phyloP scores from a whole-genome alignment of 2,888 invertebrate species.

The Leptarthrus brevirostris region DNA sequence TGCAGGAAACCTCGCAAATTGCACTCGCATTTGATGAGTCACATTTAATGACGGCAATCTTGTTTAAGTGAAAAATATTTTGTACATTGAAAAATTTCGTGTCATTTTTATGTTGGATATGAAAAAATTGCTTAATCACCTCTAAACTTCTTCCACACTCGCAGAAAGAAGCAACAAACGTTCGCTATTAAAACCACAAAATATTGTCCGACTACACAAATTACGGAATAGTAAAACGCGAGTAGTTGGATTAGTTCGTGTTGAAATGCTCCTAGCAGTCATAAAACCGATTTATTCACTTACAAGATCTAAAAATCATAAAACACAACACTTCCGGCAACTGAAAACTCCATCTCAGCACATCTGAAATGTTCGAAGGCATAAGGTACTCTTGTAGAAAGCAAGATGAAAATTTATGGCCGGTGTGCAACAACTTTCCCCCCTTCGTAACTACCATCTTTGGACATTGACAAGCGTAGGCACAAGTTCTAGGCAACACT shows the following conservation, averaged over 20 bases:
- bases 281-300: background rate
- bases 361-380: background rate
- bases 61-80: too few species aligned
- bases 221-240: background rate
- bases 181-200: background rate
- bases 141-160: too few species aligned
- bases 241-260: too few species aligned
- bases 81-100: too few species aligned
- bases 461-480: background rate
- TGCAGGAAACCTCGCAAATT: too few species aligned
- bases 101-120: too few species aligned
- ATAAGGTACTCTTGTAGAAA: background rate
- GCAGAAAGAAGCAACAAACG: too few species aligned
- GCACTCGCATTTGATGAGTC: too few species aligned
- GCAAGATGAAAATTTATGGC: background rate
- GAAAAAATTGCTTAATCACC: too few species aligned
- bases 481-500: slow-evolving; percentile 10
- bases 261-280: background rate
- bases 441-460: background rate
- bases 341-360: background rate
- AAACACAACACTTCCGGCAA: background rate
- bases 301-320: background rate
- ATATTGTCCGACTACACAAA: background rate
- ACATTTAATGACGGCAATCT: too few species aligned
- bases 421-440: background rate